Base-by-base conservation (phyloP, 2,888 invertebrate genomes). In the Lithodes maja region DNA sequence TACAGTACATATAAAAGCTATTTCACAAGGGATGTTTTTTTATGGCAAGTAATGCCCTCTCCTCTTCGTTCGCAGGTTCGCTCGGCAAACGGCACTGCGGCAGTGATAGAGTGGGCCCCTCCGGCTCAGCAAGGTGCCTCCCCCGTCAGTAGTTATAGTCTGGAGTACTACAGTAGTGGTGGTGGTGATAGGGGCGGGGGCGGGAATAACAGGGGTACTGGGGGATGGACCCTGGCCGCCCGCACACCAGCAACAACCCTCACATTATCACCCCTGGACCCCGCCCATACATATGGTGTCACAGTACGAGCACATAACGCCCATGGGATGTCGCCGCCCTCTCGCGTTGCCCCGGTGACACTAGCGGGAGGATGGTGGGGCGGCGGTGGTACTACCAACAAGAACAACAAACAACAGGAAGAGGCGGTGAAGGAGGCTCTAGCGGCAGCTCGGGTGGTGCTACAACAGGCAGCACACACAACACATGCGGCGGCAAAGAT, bases 81-180 rank as follows among this genome's bases (percentile, higher is more conserved):
- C 3, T n/a, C 78, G 52, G 80, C 82, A 74, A 89, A 89, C 82
- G 85, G 83, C 33, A 85, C 90, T 1, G 78, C 90, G 3, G 91
- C 91, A 54, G 83, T 85, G 55, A 54, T 90, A 53, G 61, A 74
- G 85, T 87, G 90, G 89, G 71, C 69, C n/a, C 71, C 85, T 49
- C 85, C 92, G 9, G 68, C 75, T n/a, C 80, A 89, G n/a, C 89
- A 86, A 80, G 90, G 88, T 9, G 85, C 82, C 5, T 61, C 61
- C 61, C 61, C 61, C 61, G 85, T 87, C 53, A 87, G 80, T 5
- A 81, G 82, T 77, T 87, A 87, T 75, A 91, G 50, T 69, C 80
- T 91, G 17, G 89, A 91, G 82, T 91, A 82, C 85, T 91, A 91
- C 89, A 90, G 89, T 83, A 91, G 89, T 49, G 12, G 61, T 61